Evolutionary conservation across 1,140 invertebrate genomes (phyloP).

Genomic region (Sarcophaga peregrina): DNA sequence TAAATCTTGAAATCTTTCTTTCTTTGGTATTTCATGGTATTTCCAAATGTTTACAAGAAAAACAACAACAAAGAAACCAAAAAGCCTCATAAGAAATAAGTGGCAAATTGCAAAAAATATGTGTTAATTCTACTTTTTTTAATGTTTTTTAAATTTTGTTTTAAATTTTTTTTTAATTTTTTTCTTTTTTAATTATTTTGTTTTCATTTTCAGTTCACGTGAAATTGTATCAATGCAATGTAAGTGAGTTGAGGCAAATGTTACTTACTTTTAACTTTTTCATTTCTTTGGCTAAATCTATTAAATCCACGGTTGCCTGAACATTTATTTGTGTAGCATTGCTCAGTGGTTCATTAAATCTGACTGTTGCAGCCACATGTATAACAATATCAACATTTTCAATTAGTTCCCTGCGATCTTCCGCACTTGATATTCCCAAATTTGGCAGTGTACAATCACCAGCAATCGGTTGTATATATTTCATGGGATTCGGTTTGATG

Average conservation of each 20-base stretch:
- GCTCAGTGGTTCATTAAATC: conserved; percentile 83
- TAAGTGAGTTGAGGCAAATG: too few relatives aligned
- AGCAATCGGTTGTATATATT: conserved; percentile 65
- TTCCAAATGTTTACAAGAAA: neutral
- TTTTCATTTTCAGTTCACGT: too few relatives aligned
- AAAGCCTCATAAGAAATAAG: too few relatives aligned
- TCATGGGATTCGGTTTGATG: conserved; percentile 30
- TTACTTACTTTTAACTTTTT: conserved; percentile 75
- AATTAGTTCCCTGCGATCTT: conserved; percentile 66
- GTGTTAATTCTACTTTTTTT: conserved; percentile 6
- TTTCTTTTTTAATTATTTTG: neutral
- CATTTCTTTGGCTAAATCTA: conserved; percentile 74
- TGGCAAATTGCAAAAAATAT: neutral
- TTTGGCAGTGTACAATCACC: conserved; percentile 72
- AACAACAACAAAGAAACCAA: neutral
- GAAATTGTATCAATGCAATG: too few relatives aligned
- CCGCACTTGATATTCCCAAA: conserved; percentile 73
- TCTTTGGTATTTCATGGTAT: neutral
- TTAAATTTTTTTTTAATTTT: too few relatives aligned
- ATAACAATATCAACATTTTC: conserved; percentile 78
- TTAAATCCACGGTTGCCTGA: conserved; percentile 68
- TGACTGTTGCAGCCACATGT: conserved; percentile 86
- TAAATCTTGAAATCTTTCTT: neutral
- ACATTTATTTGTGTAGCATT: conserved; percentile 72
- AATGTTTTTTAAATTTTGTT: too few relatives aligned